These are phyloP conservation scores for Molanna angustata DNA, from an alignment of 2,888 invertebrate species.

Conservation along the genomic window DNA sequence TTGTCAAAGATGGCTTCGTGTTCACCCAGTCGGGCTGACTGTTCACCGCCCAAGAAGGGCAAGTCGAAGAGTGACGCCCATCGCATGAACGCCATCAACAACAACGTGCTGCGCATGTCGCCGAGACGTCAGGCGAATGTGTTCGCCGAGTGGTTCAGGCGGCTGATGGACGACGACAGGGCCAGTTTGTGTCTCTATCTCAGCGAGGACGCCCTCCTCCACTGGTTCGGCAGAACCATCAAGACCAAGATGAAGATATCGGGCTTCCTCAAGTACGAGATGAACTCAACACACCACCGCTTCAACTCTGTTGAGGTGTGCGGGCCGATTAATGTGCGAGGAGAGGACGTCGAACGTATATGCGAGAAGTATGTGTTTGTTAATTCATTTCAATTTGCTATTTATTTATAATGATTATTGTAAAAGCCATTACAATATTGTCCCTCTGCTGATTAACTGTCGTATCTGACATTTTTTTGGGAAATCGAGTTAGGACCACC, in stretches of 20 bases:
- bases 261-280: conserved; percentile 55
- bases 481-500: too few relatives aligned
- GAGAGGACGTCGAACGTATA: conserved; percentile 40
- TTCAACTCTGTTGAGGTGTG: conserved; percentile 49
- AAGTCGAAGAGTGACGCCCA: conserved; percentile 9
- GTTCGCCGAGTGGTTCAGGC: conserved; percentile 50
- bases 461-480: too few relatives aligned
- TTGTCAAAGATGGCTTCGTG: conserved; percentile 14
- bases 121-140: conserved; percentile 39
- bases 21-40: conserved; percentile 9
- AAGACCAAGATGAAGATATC: conserved; percentile 58
- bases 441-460: too few relatives aligned
- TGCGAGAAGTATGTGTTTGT: too few relatives aligned
- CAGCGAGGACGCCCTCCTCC: conserved; percentile 53
- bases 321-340: conserved; percentile 40
- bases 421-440: too few relatives aligned
- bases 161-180: conserved; percentile 52
- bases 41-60: not conserved
- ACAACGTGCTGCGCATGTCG: conserved; percentile 18
- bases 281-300: conserved; percentile 52
- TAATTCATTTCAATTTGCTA: too few relatives aligned
- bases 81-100: conserved; percentile 26
- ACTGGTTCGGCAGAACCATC: conserved; percentile 65
- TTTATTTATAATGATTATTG: too few relatives aligned
- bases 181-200: conserved; percentile 50